Conservation (phyloP, 2,888 invertebrate genomes). For the Orthosia gracilis region DNA sequence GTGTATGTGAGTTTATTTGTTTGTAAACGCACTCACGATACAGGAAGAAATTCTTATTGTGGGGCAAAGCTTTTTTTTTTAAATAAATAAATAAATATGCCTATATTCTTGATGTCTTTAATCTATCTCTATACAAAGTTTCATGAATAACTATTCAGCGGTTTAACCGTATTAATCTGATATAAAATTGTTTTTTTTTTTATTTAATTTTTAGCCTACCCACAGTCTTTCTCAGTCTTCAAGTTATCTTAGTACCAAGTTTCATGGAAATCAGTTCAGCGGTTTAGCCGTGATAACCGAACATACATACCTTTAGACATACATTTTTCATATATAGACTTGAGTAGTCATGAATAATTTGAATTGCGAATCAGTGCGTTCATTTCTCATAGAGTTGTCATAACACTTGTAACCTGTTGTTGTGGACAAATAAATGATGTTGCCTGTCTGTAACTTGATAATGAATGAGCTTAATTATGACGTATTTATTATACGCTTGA, state of each 20-base stretch:
- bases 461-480: conserved; percentile 32
- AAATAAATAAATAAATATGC: too few relatives aligned
- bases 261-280: background rate
- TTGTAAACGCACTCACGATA: too few relatives aligned
- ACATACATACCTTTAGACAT: background rate
- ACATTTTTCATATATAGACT: background rate
- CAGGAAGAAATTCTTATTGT: too few relatives aligned
- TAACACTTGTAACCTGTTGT: conserved; percentile 25
- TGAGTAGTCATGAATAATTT: background rate
- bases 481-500: conserved; percentile 9
- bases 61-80: too few relatives aligned
- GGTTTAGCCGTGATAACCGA: background rate
- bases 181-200: too few relatives aligned
- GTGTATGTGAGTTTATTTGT: too few relatives aligned
- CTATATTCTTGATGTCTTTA: background rate
- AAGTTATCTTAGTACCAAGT: background rate
- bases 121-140: background rate
- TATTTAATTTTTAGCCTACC: too few relatives aligned
- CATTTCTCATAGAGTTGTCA: conserved; percentile 47
- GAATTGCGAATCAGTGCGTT: conserved; percentile 25
- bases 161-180: too few relatives aligned
- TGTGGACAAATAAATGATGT: conserved; percentile 34
- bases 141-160: too few relatives aligned
- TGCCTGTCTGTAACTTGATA: conserved; percentile 18
- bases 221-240: background rate